Base-by-base conservation (phyloP, 30 jellyfish, hydroid and myxozoan species). In the Euphysa ruthae region DNA sequence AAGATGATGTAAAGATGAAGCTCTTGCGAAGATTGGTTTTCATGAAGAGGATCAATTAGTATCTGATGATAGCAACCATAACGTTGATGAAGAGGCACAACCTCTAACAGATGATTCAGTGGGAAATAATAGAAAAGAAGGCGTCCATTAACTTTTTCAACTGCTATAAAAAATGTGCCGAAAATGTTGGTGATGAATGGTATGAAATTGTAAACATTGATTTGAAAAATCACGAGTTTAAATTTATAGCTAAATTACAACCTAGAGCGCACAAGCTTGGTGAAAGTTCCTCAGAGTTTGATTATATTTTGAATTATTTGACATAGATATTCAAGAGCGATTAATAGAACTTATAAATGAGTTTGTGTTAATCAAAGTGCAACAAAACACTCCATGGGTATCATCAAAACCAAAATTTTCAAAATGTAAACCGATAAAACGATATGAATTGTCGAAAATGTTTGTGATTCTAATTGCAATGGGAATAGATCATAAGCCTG, bases 401-500 rank as follows among this genome's bases (percentile, higher is more conserved):
- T 6, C 6, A 6, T 14, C 6, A 18, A n/a, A 6, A 6, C 32
- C 72, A 13, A 27, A 22, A 6, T 58, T n/a, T 58, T 6, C 16
- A 22, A 6, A 6, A 20, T 58, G 72, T 61, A n/a, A 18, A 6
- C 63, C 72, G 30, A 20, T 58, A 6, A 21, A 78, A 22, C 0
- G 32, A 57, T 69, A 26, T 1, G 81, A 69, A 52, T 33, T 69
- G 16, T 0, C 32, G 27, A 71, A 58, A 23, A 1, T 55, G 0
- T 0, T 28, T 0, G 82, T 49, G 0, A 49, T 71, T 0, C 13
- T 55, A 1, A 71, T 55, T 0, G 84, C 84, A 0, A 1, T 34
- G 73, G 84, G 82, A 0, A 55, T 71, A 10, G 75, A 56, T 42
- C 56, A 57, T 22, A 29, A 68, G 22, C 84, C 84, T 12, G 4